A percentile compares a stretch with the other conserved stretches of the same genome.
These are phyloP conservation scores for Melopsittacus undulatus DNA, from an alignment of 2,797 vertebrate species.

Conservation along the genomic window DNA sequence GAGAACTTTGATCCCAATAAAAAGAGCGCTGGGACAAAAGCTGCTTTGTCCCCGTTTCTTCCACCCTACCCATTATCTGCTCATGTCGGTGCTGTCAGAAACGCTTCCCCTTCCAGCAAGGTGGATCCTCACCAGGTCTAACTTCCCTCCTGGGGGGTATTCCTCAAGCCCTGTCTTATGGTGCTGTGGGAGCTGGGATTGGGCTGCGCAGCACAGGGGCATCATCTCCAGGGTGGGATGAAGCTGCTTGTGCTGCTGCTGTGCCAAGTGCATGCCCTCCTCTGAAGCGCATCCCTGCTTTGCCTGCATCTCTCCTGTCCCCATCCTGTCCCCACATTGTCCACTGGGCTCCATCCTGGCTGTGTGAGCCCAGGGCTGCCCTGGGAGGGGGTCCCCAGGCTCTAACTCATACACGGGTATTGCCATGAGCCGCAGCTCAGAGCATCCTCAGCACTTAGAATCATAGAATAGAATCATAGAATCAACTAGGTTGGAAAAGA, in stretches of 20 bases:
- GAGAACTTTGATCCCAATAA: not conserved
- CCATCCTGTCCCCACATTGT: rapidly evolving
- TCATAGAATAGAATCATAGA: not conserved
- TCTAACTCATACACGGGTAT: not conserved
- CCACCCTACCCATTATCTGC: not conserved
- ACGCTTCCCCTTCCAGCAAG: not conserved
- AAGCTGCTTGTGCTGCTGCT: not conserved
- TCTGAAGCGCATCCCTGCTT: rapidly evolving
- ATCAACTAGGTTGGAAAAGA: not conserved
- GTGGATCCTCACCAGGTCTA: not conserved
- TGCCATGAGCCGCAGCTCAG: rapidly evolving
- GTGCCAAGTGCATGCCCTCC: rapidly evolving
- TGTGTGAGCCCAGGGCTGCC: not conserved
- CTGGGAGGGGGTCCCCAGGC: not conserved
- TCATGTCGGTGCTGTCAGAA: rapidly evolving
- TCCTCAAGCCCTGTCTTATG: rapidly evolving
- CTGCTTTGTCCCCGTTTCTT: not conserved
- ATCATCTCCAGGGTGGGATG: not conserved
- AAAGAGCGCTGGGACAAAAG: not conserved
- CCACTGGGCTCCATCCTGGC: not conserved
- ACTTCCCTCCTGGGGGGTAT: not conserved
- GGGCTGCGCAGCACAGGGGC: no score
- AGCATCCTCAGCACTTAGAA: not conserved
- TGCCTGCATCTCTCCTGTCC: rapidly evolving
- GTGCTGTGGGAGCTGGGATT: not conserved